Percentiles rank a stretch among this genome's conserved stretches.
Evolutionary conservation across 2,113 vertebrate species (phyloP).

Genomic region (Patagioenas fasciata): DNA sequence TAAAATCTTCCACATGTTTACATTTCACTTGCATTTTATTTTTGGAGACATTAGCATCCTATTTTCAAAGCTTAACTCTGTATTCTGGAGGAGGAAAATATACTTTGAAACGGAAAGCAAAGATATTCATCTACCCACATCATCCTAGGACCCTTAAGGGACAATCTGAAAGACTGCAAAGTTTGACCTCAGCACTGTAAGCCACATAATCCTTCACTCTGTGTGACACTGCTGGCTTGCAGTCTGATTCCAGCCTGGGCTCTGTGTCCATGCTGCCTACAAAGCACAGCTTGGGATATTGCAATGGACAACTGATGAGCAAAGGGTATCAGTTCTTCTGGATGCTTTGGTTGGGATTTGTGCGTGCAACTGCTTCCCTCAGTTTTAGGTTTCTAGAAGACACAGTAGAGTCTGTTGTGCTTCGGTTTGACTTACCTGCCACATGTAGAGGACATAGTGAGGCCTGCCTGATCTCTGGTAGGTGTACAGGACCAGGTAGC

Average conservation of each 20-base stretch:
- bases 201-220: neutral
- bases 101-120: neutral
- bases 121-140: neutral
- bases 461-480: slow-evolving; percentile 77
- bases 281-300: neutral
- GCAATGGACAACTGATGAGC: neutral
- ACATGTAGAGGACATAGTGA: slow-evolving; percentile 89
- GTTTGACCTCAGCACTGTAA: neutral
- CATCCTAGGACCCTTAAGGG: neutral
- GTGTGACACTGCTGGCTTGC: neutral
- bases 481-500: slow-evolving; percentile 88
- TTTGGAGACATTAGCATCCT: neutral
- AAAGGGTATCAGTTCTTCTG: neutral
- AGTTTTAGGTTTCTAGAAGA: neutral
- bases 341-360: neutral
- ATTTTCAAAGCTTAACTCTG: neutral
- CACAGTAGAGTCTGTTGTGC: neutral
- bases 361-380: neutral
- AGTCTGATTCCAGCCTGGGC: neutral
- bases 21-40: neutral
- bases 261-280: neutral
- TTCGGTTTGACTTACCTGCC: slow-evolving; percentile 80
- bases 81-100: neutral
- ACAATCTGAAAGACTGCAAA: neutral
- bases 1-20: neutral